Evolutionary conservation across 1,140 invertebrate species (phyloP), one percentile per base, ranked within the genome.

Genomic region (Sitophilus oryzae): DNA sequence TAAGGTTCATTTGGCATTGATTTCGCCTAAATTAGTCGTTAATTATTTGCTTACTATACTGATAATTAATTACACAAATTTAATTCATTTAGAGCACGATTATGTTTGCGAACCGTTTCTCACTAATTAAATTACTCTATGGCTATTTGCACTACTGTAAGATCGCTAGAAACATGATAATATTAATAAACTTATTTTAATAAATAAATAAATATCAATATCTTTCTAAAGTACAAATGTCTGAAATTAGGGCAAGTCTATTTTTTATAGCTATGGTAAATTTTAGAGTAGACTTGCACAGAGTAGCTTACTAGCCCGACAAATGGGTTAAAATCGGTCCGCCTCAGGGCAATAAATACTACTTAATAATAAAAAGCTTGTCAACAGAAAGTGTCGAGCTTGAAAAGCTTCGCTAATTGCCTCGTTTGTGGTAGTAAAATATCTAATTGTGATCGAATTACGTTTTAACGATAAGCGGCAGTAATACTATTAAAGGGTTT

Each of bases 1-100:
- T 46, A 46, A 34, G 43, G 18, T 46, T 46, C 43, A 46, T 22
- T 46, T 46, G 43, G 18, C 43, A 20, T 45, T 37, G 53, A 42
- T 55, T 49, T 55, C 44, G 23, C 11, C 15, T 36, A 55, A 55
- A 55, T 55, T 55, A 40, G 45, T 30, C 37, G 35, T 55, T 46
- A 55, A 49, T 55, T 55, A 55, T 55, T 55, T 55, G 47, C 45
- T 35, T 55, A 49, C 21, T 55, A 42, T 49, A 55, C 44, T 49
- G 53, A 49, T 55, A 55, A 36, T 55, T 55, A 55, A 55, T 55
- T 55, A 25, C 53, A 55, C 25, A 37, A 40, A 30, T 54, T 46
- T 41, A 30, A 54, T 48, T 48, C 45, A 54, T 48, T 54, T 38
- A 47, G 23, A 55, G 40, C 23, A 30, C 4, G 35, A 55, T 55